Conservation (phyloP, 1,140 invertebrate genomes). For the Zaprionus taronus region DNA sequence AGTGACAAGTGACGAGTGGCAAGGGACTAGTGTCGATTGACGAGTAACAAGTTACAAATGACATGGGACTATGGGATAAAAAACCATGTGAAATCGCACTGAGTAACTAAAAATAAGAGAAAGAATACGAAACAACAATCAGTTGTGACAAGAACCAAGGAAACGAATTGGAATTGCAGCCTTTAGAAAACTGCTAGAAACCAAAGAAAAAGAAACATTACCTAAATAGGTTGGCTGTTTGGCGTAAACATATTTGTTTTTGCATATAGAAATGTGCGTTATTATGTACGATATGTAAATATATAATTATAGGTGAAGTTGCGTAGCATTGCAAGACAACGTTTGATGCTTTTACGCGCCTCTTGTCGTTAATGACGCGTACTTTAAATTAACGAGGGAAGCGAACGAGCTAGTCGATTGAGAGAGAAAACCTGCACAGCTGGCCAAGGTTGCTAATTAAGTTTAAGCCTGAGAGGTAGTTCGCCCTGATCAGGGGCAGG, state of each 20-base stretch:
- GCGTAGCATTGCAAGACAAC: background rate
- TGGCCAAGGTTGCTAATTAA: constrained; percentile 25
- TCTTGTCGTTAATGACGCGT: constrained; percentile 17
- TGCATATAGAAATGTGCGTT: background rate
- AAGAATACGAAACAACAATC: no score
- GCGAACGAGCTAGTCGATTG: constrained; percentile 1
- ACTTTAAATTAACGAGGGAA: constrained; percentile 31
- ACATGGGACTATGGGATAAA: background rate
- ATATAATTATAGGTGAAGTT: background rate
- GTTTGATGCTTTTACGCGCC: background rate
- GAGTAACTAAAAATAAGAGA: no score
- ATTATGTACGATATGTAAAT: background rate
- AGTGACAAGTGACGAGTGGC: background rate
- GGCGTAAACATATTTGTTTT: background rate
- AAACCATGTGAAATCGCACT: no score
- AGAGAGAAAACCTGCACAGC: background rate
- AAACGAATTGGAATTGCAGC: no score
- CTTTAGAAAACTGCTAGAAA: no score
- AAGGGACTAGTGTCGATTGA: background rate
- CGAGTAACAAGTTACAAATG: background rate
- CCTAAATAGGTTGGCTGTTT: background rate
- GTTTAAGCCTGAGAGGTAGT: background rate
- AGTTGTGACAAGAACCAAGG: no score
- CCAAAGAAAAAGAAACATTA: background rate
- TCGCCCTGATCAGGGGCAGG: background rate